A percentile compares a stretch with the other conserved stretches of the same genome.
phyloP scores from a whole-genome alignment of 1,140 invertebrate genomes.

The Eubasilissa regina region DNA sequence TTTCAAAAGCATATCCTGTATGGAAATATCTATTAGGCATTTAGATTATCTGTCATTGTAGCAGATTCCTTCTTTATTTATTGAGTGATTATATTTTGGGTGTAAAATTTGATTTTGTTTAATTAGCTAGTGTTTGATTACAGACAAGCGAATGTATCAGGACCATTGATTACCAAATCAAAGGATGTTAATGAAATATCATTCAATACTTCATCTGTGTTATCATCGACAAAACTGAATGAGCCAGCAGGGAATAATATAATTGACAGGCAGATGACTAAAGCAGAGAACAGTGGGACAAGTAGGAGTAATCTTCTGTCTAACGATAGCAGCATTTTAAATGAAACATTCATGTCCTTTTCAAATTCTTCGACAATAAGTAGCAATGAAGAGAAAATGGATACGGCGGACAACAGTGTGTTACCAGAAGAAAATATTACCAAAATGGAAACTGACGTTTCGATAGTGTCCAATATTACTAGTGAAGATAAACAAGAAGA shows the following conservation, averaged over 20 bases:
- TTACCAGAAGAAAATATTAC: background rate
- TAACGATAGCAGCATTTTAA: background rate
- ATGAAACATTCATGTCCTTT: constrained; percentile 17
- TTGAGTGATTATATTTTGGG: too few relatives aligned
- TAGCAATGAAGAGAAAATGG: constrained; percentile 17
- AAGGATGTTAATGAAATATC: constrained; percentile 49
- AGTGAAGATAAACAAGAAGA: constrained; percentile 37
- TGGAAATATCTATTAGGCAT: too few relatives aligned
- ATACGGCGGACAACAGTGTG: constrained; percentile 3
- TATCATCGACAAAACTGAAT: constrained; percentile 24
- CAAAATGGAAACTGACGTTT: constrained; percentile 18
- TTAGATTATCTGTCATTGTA: background rate
- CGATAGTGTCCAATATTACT: background rate
- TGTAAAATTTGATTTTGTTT: too few relatives aligned
- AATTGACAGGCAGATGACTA: background rate
- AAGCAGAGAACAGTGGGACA: background rate
- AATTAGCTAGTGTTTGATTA: background rate
- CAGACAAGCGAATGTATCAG: constrained; percentile 56
- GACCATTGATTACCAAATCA: constrained; percentile 40
- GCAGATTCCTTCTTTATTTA: too few relatives aligned
- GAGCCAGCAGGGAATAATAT: constrained; percentile 4
- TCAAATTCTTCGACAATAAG: constrained; percentile 8
- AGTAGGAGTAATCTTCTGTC: background rate
- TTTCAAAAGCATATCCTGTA: background rate
- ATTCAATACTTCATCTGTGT: constrained; percentile 32